phyloP scores from a whole-genome alignment of 2,888 invertebrate species.

The Melipona beecheii region DNA sequence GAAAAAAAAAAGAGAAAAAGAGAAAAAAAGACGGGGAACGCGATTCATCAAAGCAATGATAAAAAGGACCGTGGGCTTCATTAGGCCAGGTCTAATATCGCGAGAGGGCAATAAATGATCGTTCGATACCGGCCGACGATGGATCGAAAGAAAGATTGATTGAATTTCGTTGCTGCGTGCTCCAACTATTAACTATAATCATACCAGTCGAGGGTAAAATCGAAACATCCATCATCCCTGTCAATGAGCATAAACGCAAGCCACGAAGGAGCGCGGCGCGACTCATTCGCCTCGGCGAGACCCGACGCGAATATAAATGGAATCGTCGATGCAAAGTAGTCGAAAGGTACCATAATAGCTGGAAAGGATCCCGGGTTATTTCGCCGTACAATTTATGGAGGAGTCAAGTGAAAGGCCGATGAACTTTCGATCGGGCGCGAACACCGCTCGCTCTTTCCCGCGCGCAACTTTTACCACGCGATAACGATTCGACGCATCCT shows the following conservation, averaged over 20 bases:
- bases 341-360: slow-evolving; percentile 58
- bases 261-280: slow-evolving; percentile 56
- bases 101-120: slow-evolving; percentile 58
- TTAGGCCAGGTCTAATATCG: slow-evolving; percentile 53
- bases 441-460: background rate
- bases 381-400: slow-evolving; percentile 44
- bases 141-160: slow-evolving; percentile 71
- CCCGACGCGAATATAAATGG: slow-evolving; percentile 62
- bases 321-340: slow-evolving; percentile 62
- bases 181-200: slow-evolving; percentile 71
- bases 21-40: slow-evolving; percentile 30
- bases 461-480: slow-evolving; percentile 23
- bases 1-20: too few relatives aligned
- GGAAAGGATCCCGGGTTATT: slow-evolving; percentile 50
- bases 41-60: slow-evolving; percentile 38
- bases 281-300: slow-evolving; percentile 52
- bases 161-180: slow-evolving; percentile 71
- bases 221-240: slow-evolving; percentile 75
- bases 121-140: slow-evolving; percentile 57
- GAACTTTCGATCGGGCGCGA: slow-evolving; percentile 46
- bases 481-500: slow-evolving; percentile 2
- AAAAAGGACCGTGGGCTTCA: slow-evolving; percentile 49
- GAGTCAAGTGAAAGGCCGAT: slow-evolving; percentile 55
- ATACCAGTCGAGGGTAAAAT: slow-evolving; percentile 69
- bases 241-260: slow-evolving; percentile 71